Conservation (phyloP, 1,140 invertebrate genomes). For the Hylyphantes graminicola region DNA sequence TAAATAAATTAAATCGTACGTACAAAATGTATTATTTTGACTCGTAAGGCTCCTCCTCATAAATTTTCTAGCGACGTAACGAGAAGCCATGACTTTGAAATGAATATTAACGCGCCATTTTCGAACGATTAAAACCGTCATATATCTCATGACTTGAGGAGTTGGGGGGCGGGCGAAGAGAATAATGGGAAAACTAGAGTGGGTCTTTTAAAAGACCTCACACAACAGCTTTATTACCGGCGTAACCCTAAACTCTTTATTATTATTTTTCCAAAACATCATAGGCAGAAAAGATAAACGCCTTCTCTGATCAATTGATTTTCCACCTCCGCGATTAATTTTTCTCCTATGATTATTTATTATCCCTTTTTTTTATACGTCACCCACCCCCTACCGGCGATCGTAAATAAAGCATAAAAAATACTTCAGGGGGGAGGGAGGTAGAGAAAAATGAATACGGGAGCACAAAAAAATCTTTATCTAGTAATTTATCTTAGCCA, state of each 20-base stretch:
- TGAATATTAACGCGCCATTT: constrained; percentile 46
- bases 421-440: constrained; percentile 1
- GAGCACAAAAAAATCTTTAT: constrained; percentile 44
- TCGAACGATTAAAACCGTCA: constrained; percentile 45
- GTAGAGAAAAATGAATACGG: background rate
- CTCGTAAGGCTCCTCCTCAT: constrained; percentile 2
- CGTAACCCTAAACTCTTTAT: constrained; percentile 16
- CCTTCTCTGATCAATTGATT: constrained; percentile 58
- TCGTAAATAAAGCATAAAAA: constrained; percentile 51
- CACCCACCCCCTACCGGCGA: background rate
- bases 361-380: constrained; percentile 18
- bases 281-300: constrained; percentile 55
- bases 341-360: constrained; percentile 46
- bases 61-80: constrained; percentile 10
- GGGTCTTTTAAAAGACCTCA: constrained; percentile 35
- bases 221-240: constrained; percentile 55
- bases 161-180: constrained; percentile 14
- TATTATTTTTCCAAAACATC: constrained; percentile 14
- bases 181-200: background rate
- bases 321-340: constrained; percentile 57
- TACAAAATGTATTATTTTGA: too few species aligned
- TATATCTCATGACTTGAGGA: constrained; percentile 18
- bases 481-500: constrained; percentile 54
- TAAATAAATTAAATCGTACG: too few species aligned
- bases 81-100: constrained; percentile 31